Base-by-base conservation (phyloP, 2,888 invertebrate genomes). In the Stictocephala bisonia region DNA sequence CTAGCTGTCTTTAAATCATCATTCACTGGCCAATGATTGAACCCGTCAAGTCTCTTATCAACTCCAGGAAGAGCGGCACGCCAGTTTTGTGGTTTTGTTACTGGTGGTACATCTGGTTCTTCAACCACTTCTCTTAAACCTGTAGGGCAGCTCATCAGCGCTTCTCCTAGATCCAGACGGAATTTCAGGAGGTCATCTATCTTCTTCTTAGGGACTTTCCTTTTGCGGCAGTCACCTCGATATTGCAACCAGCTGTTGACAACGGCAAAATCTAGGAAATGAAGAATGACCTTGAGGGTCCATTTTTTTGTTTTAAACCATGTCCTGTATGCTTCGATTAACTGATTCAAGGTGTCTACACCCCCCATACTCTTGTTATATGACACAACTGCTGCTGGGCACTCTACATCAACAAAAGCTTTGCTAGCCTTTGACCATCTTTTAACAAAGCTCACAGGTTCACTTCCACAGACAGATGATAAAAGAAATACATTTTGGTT, bases 191-290 rank as follows among this genome's bases (percentile, higher is more conserved):
- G n/a, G n/a, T n/a, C n/a, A n/a, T n/a, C n/a, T n/a, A n/a, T n/a
- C n/a, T n/a, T n/a, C 2, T 29, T 26, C 13, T 67, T 44, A 35
- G 26, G 44, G 1, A 24, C 3, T 35, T 13, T 48, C 0, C 22
- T 31, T 7, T 22, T 2, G 0, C 27, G 22, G 4, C 26, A 44
- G 1, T 67, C 48, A 4, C 67, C n/a, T 29, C 48, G 44, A 24
- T 67, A 67, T 22, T 67, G 67, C 7, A 67, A 13, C 67, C 48
- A 67, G 22, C 44, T n/a, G n/a, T 67, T 67, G 1, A 67, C 48
- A 44, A 67, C 67, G 1, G 26, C 44, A 4, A 67, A 24, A 35
- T 67, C 67, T 2, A 48, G 27, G 20, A 67, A 67, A 27, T 67
- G 67, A 2, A 67, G 20, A 26, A 67, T 67, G 1, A 67, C 67